Conservation (phyloP, 2,888 invertebrate genomes). For the Macaria liturata region DNA sequence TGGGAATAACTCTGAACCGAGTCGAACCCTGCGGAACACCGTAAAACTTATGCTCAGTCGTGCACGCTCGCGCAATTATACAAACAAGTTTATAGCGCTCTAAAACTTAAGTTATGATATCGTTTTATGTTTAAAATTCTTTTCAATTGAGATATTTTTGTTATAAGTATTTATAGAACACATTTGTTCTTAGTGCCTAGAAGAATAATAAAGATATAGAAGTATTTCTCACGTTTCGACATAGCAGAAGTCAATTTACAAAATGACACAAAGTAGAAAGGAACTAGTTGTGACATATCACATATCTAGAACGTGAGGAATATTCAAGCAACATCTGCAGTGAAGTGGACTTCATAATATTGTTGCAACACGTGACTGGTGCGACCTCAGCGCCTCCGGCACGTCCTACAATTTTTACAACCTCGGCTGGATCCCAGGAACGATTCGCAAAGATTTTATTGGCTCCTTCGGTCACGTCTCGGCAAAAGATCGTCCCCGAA, state of each 20-base stretch:
- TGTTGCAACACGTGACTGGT: conserved; percentile 34
- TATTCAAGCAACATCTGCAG: no score
- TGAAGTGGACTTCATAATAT: conserved; percentile 4
- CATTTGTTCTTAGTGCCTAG: no score
- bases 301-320: no score
- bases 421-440: conserved; percentile 47
- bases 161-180: no score
- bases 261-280: no score
- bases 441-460: conserved; percentile 69
- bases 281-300: no score
- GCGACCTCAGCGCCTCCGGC: conserved; percentile 47
- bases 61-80: conserved; percentile 25
- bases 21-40: conserved; percentile 9
- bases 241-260: no score
- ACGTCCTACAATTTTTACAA: conserved; percentile 68
- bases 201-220: no score
- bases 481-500: conserved; percentile 65
- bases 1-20: conserved; percentile 59
- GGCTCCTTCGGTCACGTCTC: conserved; percentile 71
- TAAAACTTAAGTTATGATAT: conserved; percentile 20
- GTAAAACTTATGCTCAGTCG: conserved; percentile 8
- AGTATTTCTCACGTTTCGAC: no score
- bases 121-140: background rate
- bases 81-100: conserved; percentile 36
- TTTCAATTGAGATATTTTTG: no score